A percentile compares a stretch with the other conserved stretches of the same genome.
These are phyloP conservation scores for Dendrocopos noguchii DNA, from an alignment of 2,113 vertebrate species.

Conservation along the genomic window DNA sequence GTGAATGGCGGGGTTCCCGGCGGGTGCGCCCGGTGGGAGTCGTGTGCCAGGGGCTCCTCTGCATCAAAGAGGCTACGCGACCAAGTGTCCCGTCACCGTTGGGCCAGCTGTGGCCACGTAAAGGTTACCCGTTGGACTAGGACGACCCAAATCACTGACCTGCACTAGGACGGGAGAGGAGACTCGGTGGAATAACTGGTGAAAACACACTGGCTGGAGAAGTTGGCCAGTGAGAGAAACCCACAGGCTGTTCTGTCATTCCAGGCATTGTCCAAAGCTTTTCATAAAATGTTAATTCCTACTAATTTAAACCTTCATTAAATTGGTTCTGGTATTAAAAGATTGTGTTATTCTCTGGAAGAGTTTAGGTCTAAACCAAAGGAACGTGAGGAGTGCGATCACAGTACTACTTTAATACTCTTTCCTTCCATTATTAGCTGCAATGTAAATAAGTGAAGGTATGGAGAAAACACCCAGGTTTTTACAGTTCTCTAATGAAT, in stretches of 20 bases:
- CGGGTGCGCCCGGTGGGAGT: not conserved
- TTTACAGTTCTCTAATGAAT: conserved; percentile 6
- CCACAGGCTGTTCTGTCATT: not conserved
- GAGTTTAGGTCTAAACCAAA: not conserved
- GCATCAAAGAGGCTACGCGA: not conserved
- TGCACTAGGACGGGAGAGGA: not conserved
- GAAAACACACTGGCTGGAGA: not conserved
- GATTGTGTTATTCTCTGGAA: not conserved
- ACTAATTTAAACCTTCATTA: not conserved
- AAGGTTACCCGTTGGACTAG: not conserved
- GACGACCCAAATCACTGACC: not conserved
- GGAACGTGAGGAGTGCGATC: not conserved
- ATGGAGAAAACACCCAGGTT: not conserved
- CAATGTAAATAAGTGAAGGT: not conserved
- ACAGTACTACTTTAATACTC: not conserved
- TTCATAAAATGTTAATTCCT: not conserved
- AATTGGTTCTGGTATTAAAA: not conserved
- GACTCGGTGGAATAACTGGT: not conserved
- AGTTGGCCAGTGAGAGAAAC: not conserved
- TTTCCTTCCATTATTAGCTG: not conserved
- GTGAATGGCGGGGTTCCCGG: not conserved
- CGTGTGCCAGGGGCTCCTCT: not conserved
- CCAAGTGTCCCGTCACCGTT: not conserved
- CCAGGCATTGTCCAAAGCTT: not conserved
- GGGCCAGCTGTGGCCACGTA: not conserved